These are phyloP conservation scores for Dipodomys stephensi DNA, from an alignment of 2,113 vertebrate genomes.

Conservation along the genomic window DNA sequence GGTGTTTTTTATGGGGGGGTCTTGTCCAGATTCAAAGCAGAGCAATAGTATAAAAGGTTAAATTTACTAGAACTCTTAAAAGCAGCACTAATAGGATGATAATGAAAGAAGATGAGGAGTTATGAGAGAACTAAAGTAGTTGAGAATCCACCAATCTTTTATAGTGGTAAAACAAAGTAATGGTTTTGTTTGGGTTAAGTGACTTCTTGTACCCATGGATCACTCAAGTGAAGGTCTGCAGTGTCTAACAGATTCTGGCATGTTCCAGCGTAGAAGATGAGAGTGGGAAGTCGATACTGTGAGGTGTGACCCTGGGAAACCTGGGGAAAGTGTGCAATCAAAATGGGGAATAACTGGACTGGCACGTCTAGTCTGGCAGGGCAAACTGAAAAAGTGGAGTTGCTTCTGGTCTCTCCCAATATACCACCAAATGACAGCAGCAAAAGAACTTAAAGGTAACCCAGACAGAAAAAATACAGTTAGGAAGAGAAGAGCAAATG, in stretches of 20 bases:
- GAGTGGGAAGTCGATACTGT: not conserved
- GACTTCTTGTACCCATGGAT: not conserved
- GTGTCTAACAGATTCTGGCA: not conserved
- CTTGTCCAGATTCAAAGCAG: slow-evolving; percentile 6
- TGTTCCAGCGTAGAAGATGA: not conserved
- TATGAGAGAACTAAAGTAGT: not conserved
- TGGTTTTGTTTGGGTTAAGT: not conserved
- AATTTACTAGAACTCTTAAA: not conserved
- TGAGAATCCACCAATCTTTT: not conserved
- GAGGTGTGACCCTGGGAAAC: not conserved
- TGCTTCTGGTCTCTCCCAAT: not conserved
- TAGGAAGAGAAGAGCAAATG: not conserved
- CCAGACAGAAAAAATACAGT: not conserved
- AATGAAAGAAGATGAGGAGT: not conserved
- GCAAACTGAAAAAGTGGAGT: not conserved
- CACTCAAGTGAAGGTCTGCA: not conserved
- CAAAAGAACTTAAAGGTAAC: not conserved
- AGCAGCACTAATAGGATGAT: not conserved
- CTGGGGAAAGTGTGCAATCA: not conserved
- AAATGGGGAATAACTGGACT: not conserved
- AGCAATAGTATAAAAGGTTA: not conserved
- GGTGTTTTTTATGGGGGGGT: not conserved
- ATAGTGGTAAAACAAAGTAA: not conserved
- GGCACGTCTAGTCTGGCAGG: not conserved
- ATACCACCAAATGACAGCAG: not conserved